Conservation (phyloP, 2,888 invertebrate species). For the Rotaria magnacalcarata region DNA sequence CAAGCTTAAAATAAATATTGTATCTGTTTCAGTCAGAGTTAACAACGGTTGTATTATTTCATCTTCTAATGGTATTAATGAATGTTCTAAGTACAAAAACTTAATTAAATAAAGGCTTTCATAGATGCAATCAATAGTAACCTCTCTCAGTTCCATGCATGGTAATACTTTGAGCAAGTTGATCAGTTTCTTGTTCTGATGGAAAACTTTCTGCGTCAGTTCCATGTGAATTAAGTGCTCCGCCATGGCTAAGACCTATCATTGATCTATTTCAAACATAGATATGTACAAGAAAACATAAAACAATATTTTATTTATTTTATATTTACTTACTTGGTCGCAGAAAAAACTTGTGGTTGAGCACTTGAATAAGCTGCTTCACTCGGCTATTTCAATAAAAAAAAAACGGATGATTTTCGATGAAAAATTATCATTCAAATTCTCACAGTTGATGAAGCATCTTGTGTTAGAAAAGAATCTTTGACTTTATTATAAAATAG, state of each 20-base stretch:
- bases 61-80: not conserved
- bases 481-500: not conserved
- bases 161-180: not conserved
- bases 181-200: not conserved
- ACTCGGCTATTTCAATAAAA: not conserved
- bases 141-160: not conserved
- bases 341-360: slow-evolving; percentile 20
- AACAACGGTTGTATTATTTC: not conserved
- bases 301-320: not conserved
- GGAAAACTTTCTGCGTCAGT: slow-evolving; percentile 1
- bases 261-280: not conserved
- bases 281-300: no score
- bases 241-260: not conserved
- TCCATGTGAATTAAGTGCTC: not conserved
- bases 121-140: not conserved
- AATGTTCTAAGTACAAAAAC: not conserved
- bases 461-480: not conserved
- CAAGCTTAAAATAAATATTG: slow-evolving; percentile 41
- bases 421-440: not conserved
- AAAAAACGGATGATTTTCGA: no score
- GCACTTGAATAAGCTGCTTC: not conserved
- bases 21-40: slow-evolving; percentile 40
- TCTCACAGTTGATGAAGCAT: not conserved
- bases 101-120: no score
- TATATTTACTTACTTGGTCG: not conserved